Percentiles rank a stretch among this genome's conserved stretches.
phyloP scores from a whole-genome alignment of 2,888 invertebrate genomes.

The Meteorus cinctellus region DNA sequence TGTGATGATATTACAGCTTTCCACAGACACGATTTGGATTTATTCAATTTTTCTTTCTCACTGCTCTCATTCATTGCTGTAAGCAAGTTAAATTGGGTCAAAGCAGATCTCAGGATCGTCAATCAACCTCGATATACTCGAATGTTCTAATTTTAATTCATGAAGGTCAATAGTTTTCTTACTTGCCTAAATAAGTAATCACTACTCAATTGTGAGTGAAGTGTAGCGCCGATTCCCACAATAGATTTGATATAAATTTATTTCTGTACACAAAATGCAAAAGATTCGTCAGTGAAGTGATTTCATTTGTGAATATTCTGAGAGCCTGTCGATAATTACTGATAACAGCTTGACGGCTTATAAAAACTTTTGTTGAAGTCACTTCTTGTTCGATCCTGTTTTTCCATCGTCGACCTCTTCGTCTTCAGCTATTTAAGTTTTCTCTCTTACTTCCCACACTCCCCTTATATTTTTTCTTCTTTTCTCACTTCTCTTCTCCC shows the following conservation, averaged over 20 bases:
- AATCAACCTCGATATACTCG: too few relatives aligned
- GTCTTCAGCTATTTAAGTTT: constrained; percentile 44
- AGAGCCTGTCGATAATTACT: constrained; percentile 63
- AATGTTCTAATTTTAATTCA: too few relatives aligned
- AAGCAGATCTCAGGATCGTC: too few relatives aligned
- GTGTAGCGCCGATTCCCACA: constrained; percentile 48
- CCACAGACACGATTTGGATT: constrained; percentile 58
- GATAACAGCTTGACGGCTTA: constrained; percentile 68
- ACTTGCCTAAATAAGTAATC: too few relatives aligned
- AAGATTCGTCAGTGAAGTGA: not conserved
- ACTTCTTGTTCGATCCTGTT: constrained; percentile 16
- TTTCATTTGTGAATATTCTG: constrained; percentile 2
- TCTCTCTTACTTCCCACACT: constrained; percentile 41
- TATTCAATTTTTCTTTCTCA: constrained; percentile 32
- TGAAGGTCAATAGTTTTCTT: too few relatives aligned
- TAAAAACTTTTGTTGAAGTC: constrained; percentile 62
- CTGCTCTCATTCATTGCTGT: too few relatives aligned
- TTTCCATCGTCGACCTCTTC: constrained; percentile 30
- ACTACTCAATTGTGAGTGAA: constrained; percentile 39
- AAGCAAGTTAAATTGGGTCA: too few relatives aligned
- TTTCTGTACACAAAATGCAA: not conserved
- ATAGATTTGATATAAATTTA: constrained; percentile 43
- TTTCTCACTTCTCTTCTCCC: constrained; percentile 42
- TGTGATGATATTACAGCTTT: constrained; percentile 60
- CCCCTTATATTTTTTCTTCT: constrained; percentile 44